A percentile compares a stretch with the other conserved stretches of the same genome.
These are phyloP conservation scores for Passerina amoena DNA, from an alignment of 2,113 vertebrate genomes.

Conservation along the genomic window DNA sequence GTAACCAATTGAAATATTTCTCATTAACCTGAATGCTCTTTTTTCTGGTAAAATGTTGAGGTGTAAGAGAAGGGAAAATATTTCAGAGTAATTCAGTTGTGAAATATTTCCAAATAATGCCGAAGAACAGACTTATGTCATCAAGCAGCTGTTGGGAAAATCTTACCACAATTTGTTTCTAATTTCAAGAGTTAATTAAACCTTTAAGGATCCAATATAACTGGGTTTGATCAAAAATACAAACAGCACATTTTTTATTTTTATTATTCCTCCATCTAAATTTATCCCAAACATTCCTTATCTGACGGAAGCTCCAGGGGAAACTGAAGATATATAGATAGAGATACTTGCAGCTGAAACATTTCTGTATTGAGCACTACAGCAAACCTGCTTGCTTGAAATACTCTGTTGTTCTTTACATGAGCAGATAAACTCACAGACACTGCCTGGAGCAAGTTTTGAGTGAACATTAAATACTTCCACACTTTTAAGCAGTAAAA, in stretches of 20 bases:
- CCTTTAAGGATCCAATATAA: conserved; percentile 4
- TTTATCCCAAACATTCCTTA: background rate
- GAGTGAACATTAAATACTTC: conserved; percentile 50
- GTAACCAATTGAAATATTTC: conserved; percentile 7
- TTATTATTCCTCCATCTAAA: background rate
- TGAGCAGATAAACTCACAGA: conserved; percentile 35
- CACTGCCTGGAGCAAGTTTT: conserved; percentile 47
- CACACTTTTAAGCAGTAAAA: conserved; percentile 20
- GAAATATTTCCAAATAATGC: background rate
- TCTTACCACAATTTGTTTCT: background rate
- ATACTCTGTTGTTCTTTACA: conserved; percentile 4
- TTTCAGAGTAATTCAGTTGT: background rate
- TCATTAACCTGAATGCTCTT: conserved; percentile 18
- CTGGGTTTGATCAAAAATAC: background rate
- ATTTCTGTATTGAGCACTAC: background rate
- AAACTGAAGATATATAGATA: background rate
- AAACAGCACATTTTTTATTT: background rate
- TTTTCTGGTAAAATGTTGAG: background rate
- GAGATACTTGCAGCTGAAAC: background rate
- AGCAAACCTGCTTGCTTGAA: conserved; percentile 28
- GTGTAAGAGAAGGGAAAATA: background rate
- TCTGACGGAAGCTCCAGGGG: background rate
- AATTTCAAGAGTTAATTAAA: conserved; percentile 8
- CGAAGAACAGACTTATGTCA: background rate
- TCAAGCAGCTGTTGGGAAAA: background rate